Evolutionary conservation across 2,113 vertebrate genomes (phyloP), one percentile per base, ranked within the genome.

Genomic region (Malaclemys terrapin): DNA sequence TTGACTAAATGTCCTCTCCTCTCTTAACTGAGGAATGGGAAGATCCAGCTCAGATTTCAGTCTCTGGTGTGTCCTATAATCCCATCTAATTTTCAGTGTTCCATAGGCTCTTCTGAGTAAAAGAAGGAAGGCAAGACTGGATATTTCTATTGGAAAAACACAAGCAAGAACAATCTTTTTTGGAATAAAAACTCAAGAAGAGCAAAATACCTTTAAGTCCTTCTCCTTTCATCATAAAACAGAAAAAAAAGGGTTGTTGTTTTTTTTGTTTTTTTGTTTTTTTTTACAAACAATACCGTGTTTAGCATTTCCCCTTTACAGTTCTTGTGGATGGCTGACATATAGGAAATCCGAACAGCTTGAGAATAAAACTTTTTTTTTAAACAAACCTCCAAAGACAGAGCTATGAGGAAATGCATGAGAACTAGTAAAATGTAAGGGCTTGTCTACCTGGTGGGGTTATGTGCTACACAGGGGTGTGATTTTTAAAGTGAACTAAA

Each of bases 301-400:
- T 69, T 29, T 2, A 4, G 45, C 52, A 17, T 82, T 47, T 76
- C 8, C 76, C 29, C 4, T 0, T 4, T 9, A 8, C 31, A 3
- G 50, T 1, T 47, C 47, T 22, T 8, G 6, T 0, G 27, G 16
- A 24, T 22, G 59, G 45, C 53, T 76, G 62, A 9, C 57, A 8
- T 2, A 1, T 52, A 35, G 10, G 38, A 69, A 13, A 52, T 8
- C 0, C 0, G 24, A 16, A 3, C 31, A 7, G 24, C 2, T 80
- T 81, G 6, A 12, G 11, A 19, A n/a, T 0, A 2, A 69, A n/a
- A 81, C 3, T 4, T 53, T 3, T 5, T 49, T 65, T 3, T 4
- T 4, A 31, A 56, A 86, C 5, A 49, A 49, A 31, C 72, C 49
- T 27, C 81, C 4, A 6, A 16, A 24, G 50, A 5, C 1, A 1